Percentiles rank a stretch among this genome's conserved stretches.
phyloP scores from a whole-genome alignment of 2,797 vertebrate species.

The Mormyrops boulengeri region DNA sequence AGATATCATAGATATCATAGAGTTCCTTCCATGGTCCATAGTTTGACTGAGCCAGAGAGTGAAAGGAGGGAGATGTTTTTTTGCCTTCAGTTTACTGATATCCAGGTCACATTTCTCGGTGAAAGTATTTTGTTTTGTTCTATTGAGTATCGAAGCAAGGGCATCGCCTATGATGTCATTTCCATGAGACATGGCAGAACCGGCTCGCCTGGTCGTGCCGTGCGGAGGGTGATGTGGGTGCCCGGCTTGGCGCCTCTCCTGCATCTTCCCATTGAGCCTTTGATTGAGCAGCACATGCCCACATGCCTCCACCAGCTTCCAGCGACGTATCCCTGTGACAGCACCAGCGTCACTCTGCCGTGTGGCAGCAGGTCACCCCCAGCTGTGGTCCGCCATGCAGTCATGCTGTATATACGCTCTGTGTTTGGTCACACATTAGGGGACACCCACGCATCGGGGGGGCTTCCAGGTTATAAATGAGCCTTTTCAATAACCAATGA shows the following conservation, averaged over 20 bases:
- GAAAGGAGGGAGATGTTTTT: neutral
- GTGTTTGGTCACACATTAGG: neutral
- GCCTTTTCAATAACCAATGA: neutral
- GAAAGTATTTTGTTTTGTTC: neutral
- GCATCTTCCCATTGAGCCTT: conserved; percentile 12
- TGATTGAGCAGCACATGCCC: neutral
- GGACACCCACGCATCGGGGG: neutral
- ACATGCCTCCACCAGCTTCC: neutral
- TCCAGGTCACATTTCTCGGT: neutral
- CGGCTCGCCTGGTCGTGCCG: conserved; percentile 41
- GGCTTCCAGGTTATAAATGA: neutral
- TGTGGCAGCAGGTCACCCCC: neutral
- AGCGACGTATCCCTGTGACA: neutral
- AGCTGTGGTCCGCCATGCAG: neutral
- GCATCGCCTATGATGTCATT: neutral
- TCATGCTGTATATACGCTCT: neutral
- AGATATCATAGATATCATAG: neutral
- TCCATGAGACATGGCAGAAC: conserved; percentile 37
- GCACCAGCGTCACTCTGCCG: neutral
- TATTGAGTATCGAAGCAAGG: neutral
- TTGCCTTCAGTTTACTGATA: neutral
- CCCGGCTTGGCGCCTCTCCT: neutral
- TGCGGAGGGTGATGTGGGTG: neutral
- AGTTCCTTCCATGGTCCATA: neutral
- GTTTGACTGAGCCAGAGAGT: neutral